Percentiles rank a stretch among this genome's conserved stretches.
Evolutionary conservation across 2,797 vertebrate species (phyloP).

Genomic region (Chiroxiphia lanceolata): DNA sequence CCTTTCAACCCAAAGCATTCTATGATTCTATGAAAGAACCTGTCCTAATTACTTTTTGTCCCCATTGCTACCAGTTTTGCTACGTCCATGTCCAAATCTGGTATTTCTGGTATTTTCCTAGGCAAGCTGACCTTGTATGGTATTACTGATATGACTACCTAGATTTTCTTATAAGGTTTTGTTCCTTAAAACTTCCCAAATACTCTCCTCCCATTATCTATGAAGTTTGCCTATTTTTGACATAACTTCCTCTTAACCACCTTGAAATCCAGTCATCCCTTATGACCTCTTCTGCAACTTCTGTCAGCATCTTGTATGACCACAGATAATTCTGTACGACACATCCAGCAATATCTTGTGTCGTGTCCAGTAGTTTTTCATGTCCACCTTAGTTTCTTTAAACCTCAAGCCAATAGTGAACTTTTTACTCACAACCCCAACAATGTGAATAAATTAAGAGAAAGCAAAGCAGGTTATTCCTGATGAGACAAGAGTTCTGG

Average conservation of each 20-base stretch:
- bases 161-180: not conserved
- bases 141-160: not conserved
- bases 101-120: not conserved
- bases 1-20: not conserved
- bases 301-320: not conserved
- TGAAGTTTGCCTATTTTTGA: not conserved
- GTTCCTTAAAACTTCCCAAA: not conserved
- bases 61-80: not conserved
- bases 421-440: not conserved
- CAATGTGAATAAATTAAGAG: not conserved
- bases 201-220: rapidly evolving
- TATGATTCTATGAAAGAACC: not conserved
- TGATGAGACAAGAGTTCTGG: not conserved
- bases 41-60: not conserved
- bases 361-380: not conserved
- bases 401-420: not conserved
- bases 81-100: not conserved
- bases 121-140: not conserved
- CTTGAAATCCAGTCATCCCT: not conserved
- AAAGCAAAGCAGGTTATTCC: not conserved
- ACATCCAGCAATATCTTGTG: not conserved
- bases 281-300: not conserved
- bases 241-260: not conserved
- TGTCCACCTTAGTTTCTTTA: not conserved
- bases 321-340: not conserved